phyloP scores from a whole-genome alignment of 2,888 invertebrate species.

The Tineola bisselliella region DNA sequence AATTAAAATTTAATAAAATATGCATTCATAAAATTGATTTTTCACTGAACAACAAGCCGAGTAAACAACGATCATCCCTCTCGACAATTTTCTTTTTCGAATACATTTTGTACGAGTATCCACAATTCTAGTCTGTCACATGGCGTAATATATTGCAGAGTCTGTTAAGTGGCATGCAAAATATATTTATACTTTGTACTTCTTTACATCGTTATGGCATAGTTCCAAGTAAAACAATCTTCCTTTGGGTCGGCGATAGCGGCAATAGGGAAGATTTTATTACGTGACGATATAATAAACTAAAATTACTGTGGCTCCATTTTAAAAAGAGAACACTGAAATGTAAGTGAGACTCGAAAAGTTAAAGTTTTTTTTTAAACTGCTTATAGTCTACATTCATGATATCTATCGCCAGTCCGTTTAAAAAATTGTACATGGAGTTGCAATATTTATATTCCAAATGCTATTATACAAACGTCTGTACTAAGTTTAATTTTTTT shows the following conservation, averaged over 20 bases:
- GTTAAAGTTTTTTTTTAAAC: no score
- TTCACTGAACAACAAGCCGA: background rate
- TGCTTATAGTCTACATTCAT: no score
- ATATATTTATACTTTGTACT: slow-evolving; percentile 64
- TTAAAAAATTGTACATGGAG: no score
- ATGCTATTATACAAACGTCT: no score
- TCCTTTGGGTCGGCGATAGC: slow-evolving; percentile 48
- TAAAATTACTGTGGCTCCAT: slow-evolving; percentile 6
- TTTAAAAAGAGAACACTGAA: background rate
- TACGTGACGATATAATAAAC: slow-evolving; percentile 45
- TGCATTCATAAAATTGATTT: background rate
- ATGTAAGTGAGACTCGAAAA: background rate
- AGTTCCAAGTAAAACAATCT: slow-evolving; percentile 63
- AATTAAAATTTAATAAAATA: background rate
- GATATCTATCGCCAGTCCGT: no score
- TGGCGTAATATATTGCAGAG: slow-evolving; percentile 46
- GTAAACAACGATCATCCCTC: background rate
- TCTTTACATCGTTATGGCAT: slow-evolving; percentile 62
- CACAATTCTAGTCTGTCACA: slow-evolving; percentile 38
- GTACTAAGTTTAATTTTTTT: no score
- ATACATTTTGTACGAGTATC: slow-evolving; percentile 22
- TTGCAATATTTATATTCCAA: no score
- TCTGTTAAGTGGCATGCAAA: slow-evolving; percentile 65
- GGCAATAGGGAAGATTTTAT: slow-evolving; percentile 44
- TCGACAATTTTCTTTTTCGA: slow-evolving; percentile 18